Base-by-base conservation (phyloP, 2,113 vertebrate species). In the Probosciger aterrimus region DNA sequence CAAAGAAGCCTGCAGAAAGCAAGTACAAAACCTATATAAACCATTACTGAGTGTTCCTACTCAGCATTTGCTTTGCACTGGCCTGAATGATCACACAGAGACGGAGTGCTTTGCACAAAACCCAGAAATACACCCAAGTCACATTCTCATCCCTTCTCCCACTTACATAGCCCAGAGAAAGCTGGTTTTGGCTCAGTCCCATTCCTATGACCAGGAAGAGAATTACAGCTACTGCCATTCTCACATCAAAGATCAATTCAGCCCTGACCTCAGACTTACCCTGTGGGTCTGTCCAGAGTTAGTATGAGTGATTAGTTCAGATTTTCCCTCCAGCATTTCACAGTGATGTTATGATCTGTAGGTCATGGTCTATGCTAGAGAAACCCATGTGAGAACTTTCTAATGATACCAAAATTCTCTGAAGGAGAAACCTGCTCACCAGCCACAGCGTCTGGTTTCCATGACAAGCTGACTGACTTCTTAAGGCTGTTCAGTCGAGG, bases 251-350 rank as follows among this genome's bases (percentile, higher is more conserved):
- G 86, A 95, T 92, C 86, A 91, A 70, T 70, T 69, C 57, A 71
- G 78, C 22, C 28, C 52, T 96, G 95, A 96, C 91, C 90, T 96
- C 83, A 78, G 35, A 88, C 55, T 95, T 86, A 97, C 53, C 82
- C 46, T 5, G 4, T 81, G 60, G 64, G 78, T 80, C 64, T 89
- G 67, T 39, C 44, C 35, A 83, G 71, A 93, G 64, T 89, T 95
- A 86, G 74, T 85, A 93, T 19, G 79, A 95, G 67, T 90, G 89
- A 96, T 96, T 97, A 91, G 75, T 52, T 94, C 78, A 81, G 83
- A 97, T 96, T 93, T 95, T 87, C 30, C 57, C 75, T 73, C 35
- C 41, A 79, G 88, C 60, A 75, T 37, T 95, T 93, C 93, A 73
- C 55, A 78, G 81, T 2, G 13, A 86, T 76, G 60, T 47, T 95